Percentiles rank a stretch among this genome's conserved stretches.
Evolutionary conservation across 2,888 invertebrate species (phyloP).

Genomic region (Apotomis betuletana): DNA sequence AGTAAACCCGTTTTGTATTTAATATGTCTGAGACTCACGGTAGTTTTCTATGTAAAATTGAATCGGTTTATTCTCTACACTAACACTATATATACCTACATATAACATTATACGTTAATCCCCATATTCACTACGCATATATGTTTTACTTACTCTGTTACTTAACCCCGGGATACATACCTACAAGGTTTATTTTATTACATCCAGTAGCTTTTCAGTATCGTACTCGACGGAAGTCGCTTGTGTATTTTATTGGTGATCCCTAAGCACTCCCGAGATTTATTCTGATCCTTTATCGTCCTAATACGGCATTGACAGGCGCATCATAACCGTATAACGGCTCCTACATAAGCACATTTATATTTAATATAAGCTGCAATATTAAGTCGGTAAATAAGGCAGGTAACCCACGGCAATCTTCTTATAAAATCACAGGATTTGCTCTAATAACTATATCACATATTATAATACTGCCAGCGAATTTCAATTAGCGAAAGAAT

Average conservation of each 20-base stretch:
- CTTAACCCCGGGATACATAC: background rate
- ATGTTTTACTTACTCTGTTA: background rate
- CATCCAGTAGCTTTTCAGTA: constrained; percentile 8
- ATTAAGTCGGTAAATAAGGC: constrained; percentile 36
- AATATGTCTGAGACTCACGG: too few species aligned
- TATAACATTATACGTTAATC: background rate
- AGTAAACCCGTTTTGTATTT: too few species aligned
- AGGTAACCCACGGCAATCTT: constrained; percentile 13
- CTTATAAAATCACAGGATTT: constrained; percentile 12
- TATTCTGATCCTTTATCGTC: constrained; percentile 26
- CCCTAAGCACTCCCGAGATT: constrained; percentile 24
- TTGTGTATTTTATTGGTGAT: constrained; percentile 12
- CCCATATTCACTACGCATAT: background rate
- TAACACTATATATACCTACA: too few species aligned
- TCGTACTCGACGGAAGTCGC: background rate
- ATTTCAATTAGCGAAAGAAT: background rate
- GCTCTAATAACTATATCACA: constrained; percentile 1
- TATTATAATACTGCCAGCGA: background rate
- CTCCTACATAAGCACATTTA: constrained; percentile 30
- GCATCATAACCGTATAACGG: constrained; percentile 31
- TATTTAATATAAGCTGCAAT: constrained; percentile 37
- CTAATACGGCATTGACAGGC: constrained; percentile 26
- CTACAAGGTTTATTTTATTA: constrained; percentile 5
- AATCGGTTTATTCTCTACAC: too few species aligned
- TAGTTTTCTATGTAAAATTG: too few species aligned